Evolutionary conservation across 2,113 vertebrate species (phyloP).

Genomic region (Syrmaticus mikado): DNA sequence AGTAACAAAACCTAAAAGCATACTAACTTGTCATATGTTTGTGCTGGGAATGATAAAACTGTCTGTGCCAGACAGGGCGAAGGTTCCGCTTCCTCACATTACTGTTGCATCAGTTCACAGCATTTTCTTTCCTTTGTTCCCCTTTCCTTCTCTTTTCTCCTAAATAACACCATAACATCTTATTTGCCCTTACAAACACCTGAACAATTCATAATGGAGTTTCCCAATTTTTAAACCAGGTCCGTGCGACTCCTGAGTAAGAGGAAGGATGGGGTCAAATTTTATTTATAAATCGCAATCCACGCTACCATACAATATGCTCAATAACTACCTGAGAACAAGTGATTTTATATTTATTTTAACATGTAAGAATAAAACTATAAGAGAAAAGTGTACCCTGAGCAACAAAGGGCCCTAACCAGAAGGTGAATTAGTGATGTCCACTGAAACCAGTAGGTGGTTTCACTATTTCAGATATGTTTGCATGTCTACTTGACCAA

Average conservation of each 20-base stretch:
- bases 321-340: neutral
- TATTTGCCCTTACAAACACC: neutral
- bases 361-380: neutral
- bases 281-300: neutral
- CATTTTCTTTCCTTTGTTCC: neutral
- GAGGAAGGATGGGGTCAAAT: neutral
- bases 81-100: neutral
- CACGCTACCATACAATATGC: neutral
- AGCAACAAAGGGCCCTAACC: neutral
- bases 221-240: neutral
- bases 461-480: neutral
- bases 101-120: neutral
- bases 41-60: neutral
- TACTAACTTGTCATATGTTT: neutral
- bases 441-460: neutral
- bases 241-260: neutral
- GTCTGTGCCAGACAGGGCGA: neutral
- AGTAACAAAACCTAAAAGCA: neutral
- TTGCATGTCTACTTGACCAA: neutral
- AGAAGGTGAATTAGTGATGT: neutral
- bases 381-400: neutral
- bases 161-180: neutral
- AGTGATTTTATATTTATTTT: neutral
- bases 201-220: neutral
- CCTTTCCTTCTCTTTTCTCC: neutral